Evolutionary conservation across 2,888 invertebrate genomes (phyloP), one percentile per base, ranked within the genome.

Genomic region (Brassicogethes aeneus): DNA sequence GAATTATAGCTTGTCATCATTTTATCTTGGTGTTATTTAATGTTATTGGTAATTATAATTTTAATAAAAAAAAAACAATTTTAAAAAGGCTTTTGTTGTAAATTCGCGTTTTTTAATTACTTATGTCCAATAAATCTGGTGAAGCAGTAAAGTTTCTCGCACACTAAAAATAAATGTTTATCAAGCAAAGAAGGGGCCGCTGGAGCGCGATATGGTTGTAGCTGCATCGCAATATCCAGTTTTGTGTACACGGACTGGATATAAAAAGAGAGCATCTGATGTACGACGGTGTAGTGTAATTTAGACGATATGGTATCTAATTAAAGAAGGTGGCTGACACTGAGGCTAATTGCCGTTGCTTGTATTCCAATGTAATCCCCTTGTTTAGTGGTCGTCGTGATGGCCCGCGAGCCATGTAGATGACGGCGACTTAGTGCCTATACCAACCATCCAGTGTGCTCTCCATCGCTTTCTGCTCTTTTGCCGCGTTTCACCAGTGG

Each of bases 271-370:
- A 23, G 29, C 17, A 8, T 3, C 45, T 53, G 51, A 55, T 55
- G 50, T 51, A 53, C 52, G 47, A 45, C 44, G 42, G 38, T 43
- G 42, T 45, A 52, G 42, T 45, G 53, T 52, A 55, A 55, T 55
- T 52, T 53, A 54, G 55, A 53, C 51, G 55, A 56, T 56, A 54
- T 49, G 48, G 46, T 56, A 56, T 53, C 53, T 56, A 56, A 56
- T 56, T 56, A 56, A 56, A 54, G 52, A 53, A 47, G 46, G 49
- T 44, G 43, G 46, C 50, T 50, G 54, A 54, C 55, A 54, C 49
- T 46, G 46, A 40, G 44, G 51, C 56, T 56, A 56, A 56, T 56
- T 56, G 56, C 53, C 48, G 51, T 53, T 56, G 52, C 56, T 54
- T 56, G 56, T 56, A 53, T 52, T 44, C 50, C 41, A 52, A 52